Evolutionary conservation across 2,113 vertebrate species (phyloP), one percentile per base, ranked within the genome.

Genomic region (Clarias gariepinus): DNA sequence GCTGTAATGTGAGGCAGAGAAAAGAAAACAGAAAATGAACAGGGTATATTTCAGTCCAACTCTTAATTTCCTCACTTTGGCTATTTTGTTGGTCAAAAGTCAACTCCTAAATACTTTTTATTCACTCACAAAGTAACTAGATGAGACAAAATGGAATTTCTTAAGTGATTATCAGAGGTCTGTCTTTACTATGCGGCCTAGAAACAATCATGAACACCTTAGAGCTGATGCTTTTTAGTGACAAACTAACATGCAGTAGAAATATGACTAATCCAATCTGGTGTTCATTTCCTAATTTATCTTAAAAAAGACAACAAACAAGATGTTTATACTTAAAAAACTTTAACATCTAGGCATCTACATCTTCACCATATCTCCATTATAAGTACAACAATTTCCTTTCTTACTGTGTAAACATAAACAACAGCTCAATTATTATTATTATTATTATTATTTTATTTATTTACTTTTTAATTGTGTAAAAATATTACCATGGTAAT

Each of bases 401-500:
- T 41, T 53, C 69, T 78, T 66, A 63, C 15, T 60, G 60, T 36
- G 61, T n/a, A 76, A 82, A 73, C 64, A 53, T 30, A 33, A 57
- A 28, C 66, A 52, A 52, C 3, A 28, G 25, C 41, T 74, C 63
- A 41, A 64, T 87, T 30, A 76, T 82, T 82, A 41, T 0, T 69
- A 21, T 52, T 76, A 28, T 58, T 33, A 33, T 68, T 84, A 73
- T 41, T 41, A 41, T 41, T 76, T 18, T 58, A n/a, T n/a, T n/a
- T n/a, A n/a, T n/a, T n/a, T n/a, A n/a, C n/a, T 33, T n/a, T 68
- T 84, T 64, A 77, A 76, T 60, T 84, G 28, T 88, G 60, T 73
- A 23, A 90, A 93, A 92, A 91, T 92, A 92, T 87, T 41, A 64
- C 85, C 58, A 82, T 30, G 87, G 77, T 64, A 73, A 57, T 87